These are phyloP conservation scores for Megaustenia siamemsis DNA, from an alignment of 2,888 invertebrate species.

Conservation along the genomic window DNA sequence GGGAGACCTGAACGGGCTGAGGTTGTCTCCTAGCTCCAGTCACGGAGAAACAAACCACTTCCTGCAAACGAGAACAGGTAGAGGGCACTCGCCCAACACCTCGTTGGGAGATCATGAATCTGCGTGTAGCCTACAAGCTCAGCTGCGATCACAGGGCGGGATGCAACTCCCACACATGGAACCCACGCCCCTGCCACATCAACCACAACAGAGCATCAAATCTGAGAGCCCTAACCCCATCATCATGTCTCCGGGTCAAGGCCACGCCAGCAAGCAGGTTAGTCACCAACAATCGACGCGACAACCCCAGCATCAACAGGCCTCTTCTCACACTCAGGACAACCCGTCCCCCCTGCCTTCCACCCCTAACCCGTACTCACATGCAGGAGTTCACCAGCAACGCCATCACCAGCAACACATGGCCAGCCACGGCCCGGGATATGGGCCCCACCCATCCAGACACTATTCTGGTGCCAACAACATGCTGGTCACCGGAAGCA, in stretches of 20 bases:
- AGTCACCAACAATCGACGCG: conserved; percentile 42
- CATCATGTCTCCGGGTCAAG: conserved; percentile 30
- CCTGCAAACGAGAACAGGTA: conserved; percentile 30
- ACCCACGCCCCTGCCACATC: background rate
- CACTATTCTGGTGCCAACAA: conserved; percentile 60
- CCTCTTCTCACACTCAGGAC: background rate
- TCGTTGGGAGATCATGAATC: conserved; percentile 36
- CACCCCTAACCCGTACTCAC: conserved; percentile 8
- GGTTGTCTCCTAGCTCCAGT: conserved; percentile 23
- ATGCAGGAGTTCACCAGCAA: conserved; percentile 33
- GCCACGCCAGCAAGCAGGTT: background rate
- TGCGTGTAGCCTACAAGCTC: conserved; percentile 49
- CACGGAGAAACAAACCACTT: conserved; percentile 42
- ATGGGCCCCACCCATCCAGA: conserved; percentile 49
- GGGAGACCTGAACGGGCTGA: conserved; percentile 38
- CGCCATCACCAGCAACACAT: conserved; percentile 56
- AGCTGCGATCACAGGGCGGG: conserved; percentile 38
- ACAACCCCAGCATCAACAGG: conserved; percentile 29
- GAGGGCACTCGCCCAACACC: conserved; percentile 31
- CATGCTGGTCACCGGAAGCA: conserved; percentile 63
- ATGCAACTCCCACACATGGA: conserved; percentile 47
- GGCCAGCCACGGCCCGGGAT: conserved; percentile 47
- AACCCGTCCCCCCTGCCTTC: background rate
- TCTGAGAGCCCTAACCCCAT: conserved; percentile 39
- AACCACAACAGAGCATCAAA: conserved; percentile 38